Evolutionary conservation across 2,797 vertebrate genomes (phyloP).

Genomic region (Acipenser transmontanus): DNA sequence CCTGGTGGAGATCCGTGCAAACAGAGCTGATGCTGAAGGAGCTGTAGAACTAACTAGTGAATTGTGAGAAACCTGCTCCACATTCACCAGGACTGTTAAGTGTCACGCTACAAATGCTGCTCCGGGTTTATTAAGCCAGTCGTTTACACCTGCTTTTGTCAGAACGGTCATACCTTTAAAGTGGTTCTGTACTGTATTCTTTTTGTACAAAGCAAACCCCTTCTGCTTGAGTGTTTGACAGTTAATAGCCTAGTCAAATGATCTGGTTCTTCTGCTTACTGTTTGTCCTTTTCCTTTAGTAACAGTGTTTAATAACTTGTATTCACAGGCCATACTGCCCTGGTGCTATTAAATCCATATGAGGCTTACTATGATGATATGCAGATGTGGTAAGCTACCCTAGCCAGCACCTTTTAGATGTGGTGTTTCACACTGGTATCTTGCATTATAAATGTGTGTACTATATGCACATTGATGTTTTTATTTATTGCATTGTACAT

Average conservation of each 20-base stretch:
- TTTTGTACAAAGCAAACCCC: background rate
- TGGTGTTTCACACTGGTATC: slow-evolving; percentile 63
- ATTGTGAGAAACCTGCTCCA: background rate
- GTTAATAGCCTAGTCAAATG: background rate
- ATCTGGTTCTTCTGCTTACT: background rate
- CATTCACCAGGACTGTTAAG: slow-evolving; percentile 7
- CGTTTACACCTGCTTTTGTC: background rate
- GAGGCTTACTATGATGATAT: slow-evolving; percentile 65
- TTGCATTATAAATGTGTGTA: slow-evolving; percentile 65
- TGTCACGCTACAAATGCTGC: slow-evolving; percentile 9
- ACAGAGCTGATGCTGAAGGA: slow-evolving; percentile 81
- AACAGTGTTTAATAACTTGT: slow-evolving; percentile 59
- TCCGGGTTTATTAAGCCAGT: no score
- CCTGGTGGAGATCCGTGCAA: slow-evolving; percentile 87
- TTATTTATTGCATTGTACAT: slow-evolving; percentile 66
- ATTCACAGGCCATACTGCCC: slow-evolving; percentile 56
- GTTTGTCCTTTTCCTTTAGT: slow-evolving; percentile 28
- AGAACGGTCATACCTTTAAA: background rate
- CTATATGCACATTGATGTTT: slow-evolving; percentile 58
- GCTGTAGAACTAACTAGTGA: slow-evolving; percentile 71
- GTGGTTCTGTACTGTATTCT: background rate
- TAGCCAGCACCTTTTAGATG: slow-evolving; percentile 59
- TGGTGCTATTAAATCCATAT: slow-evolving; percentile 63
- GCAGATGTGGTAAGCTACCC: slow-evolving; percentile 19
- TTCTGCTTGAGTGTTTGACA: background rate